Evolutionary conservation across 2,113 vertebrate genomes (phyloP), one percentile per base, ranked within the genome.

Genomic region (Microcebus murinus): DNA sequence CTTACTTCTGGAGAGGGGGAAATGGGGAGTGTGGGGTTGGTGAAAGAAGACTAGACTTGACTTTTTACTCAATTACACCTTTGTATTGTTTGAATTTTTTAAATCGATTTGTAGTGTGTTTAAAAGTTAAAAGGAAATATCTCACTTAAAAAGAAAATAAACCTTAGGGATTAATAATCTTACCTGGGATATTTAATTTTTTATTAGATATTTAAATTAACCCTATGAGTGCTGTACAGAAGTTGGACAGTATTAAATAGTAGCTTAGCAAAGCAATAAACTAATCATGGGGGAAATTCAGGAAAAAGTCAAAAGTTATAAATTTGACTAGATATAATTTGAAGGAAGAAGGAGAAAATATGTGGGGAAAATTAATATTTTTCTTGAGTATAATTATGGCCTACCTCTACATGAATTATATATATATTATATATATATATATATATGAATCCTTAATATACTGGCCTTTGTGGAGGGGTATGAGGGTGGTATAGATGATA

Each of bases 241-340:
- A 94, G 42, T 94, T 96, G 87, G 55, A 71, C 96, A 95, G 74
- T 98, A 97, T 91, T 85, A 91, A 97, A 91, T 91, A 95, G 85
- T 91, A 36, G 14, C 65, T 71, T 77, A 74, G n/a, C 48, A 93
- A 90, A 95, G 61, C 57, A 96, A 63, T 45, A 97, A 92, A 85
- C 14, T 4, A 71, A 12, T 86, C 42, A 29, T 94, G 50, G 87
- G 13, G 80, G 65, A 87, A 93, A 74, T 27, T 76, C 1, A 71
- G 77, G 45, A 65, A 93, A 8, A 45, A 31, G 8, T 90, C 39
- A 76, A 91, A 27, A 96, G 79, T 88, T 98, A 5, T 82, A 77
- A 45, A 74, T 83, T 92, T 92, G 68, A 82, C 23, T 57, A 71
- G 20, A 20, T 97, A 52, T 61, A 68, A 86, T 97, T 95, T 97